phyloP scores from a whole-genome alignment of 2,888 invertebrate species.

The Drosophila robusta region DNA sequence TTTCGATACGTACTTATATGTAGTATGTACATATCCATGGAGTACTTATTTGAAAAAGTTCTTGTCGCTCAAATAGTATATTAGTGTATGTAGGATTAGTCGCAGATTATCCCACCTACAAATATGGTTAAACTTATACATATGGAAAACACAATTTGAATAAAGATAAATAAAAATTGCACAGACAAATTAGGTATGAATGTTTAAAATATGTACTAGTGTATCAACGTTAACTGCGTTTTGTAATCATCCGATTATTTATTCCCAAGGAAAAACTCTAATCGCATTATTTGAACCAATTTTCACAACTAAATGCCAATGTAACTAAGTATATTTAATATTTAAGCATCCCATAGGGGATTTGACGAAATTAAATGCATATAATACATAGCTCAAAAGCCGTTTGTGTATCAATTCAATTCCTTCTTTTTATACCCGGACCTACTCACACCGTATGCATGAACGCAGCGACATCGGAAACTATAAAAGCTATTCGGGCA shows the following conservation, averaged over 20 bases:
- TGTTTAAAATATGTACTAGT: slow-evolving; percentile 2
- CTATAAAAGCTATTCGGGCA: not conserved
- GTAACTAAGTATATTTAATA: slow-evolving; percentile 11
- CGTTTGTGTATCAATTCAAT: not conserved
- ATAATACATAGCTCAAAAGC: slow-evolving; percentile 8
- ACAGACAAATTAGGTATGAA: not conserved
- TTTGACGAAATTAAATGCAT: slow-evolving; percentile 16
- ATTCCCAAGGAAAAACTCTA: slow-evolving; percentile 10
- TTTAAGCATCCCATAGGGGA: slow-evolving; percentile 12
- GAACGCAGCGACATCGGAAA: no score
- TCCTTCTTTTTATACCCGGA: not conserved
- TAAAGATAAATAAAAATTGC: not conserved
- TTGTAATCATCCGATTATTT: slow-evolving; percentile 3
- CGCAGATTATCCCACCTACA: slow-evolving; percentile 39
- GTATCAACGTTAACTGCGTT: slow-evolving; percentile 3
- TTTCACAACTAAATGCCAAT: slow-evolving; percentile 17
- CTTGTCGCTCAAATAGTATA: not conserved
- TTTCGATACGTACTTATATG: not conserved
- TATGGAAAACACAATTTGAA: not conserved
- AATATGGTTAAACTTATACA: slow-evolving; percentile 2
- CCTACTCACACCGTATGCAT: no score
- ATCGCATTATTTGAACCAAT: slow-evolving; percentile 11
- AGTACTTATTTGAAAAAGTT: not conserved
- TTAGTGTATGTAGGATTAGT: slow-evolving; percentile 16
- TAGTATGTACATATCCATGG: not conserved